phyloP scores from a whole-genome alignment of 2,113 vertebrate species.

The Nothocercus julius region DNA sequence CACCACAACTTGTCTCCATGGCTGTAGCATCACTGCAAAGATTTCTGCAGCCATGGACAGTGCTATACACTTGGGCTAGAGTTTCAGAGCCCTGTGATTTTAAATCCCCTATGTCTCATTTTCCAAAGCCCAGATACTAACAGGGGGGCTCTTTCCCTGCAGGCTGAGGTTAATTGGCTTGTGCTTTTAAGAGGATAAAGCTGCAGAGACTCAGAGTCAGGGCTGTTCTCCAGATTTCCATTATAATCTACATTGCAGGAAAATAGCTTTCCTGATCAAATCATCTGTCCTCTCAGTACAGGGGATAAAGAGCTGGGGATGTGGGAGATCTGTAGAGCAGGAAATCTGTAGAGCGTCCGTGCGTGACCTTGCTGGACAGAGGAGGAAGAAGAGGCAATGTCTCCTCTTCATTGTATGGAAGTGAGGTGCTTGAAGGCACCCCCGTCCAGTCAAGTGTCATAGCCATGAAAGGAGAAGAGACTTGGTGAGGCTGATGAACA shows the following conservation, averaged over 20 bases:
- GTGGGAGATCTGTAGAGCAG: slow-evolving; percentile 27
- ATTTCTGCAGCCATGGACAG: background rate
- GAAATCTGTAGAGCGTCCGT: background rate
- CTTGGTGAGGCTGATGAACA: background rate
- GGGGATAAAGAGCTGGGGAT: slow-evolving; percentile 55
- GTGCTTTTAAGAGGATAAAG: slow-evolving; percentile 74
- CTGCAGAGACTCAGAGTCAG: slow-evolving; percentile 11
- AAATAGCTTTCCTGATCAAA: slow-evolving; percentile 73
- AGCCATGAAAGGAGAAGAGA: background rate
- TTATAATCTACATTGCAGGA: slow-evolving; percentile 66
- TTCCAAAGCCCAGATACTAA: slow-evolving; percentile 13
- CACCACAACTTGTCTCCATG: rapidly evolving
- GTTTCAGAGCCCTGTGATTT: slow-evolving; percentile 18
- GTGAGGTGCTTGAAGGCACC: background rate
- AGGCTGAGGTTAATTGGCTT: slow-evolving; percentile 72
- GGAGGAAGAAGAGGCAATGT: background rate
- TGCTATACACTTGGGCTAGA: background rate
- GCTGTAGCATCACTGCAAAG: background rate
- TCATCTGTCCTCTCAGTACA: slow-evolving; percentile 41
- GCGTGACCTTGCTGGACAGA: background rate
- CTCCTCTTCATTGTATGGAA: background rate
- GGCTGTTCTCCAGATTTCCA: slow-evolving; percentile 68
- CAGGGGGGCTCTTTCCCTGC: slow-evolving; percentile 46
- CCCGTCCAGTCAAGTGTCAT: background rate
- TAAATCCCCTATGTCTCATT: slow-evolving; percentile 43